Evolutionary conservation across 1,140 invertebrate species (phyloP).

Genomic region (Leptopilina boulardi): DNA sequence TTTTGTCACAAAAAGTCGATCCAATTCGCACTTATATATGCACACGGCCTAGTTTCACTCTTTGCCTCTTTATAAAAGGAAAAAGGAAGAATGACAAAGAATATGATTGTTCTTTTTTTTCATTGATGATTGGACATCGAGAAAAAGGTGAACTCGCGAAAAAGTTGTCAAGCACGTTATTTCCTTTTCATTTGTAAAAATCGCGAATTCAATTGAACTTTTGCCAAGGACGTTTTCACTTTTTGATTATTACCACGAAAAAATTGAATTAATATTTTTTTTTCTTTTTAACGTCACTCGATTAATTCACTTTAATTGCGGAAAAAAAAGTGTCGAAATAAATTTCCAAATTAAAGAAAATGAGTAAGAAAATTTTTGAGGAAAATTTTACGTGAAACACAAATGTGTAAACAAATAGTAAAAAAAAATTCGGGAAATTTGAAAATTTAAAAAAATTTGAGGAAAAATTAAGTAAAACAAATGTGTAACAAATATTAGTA

Average conservation of each 20-base stretch:
- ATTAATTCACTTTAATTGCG: too few species aligned
- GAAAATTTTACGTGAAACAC: too few species aligned
- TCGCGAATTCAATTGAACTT: neutral
- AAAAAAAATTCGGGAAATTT: too few species aligned
- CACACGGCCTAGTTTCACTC: neutral
- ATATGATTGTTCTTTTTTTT: conserved; percentile 30
- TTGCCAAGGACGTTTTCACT: conserved; percentile 5
- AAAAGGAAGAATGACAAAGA: conserved; percentile 49
- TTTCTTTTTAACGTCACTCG: too few species aligned
- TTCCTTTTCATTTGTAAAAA: neutral
- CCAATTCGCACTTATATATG: conserved; percentile 20
- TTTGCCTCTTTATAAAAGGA: conserved; percentile 32
- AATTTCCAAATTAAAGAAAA: too few species aligned
- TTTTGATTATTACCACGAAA: neutral
- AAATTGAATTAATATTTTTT: too few species aligned
- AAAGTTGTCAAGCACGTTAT: conserved; percentile 19
- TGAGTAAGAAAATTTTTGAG: too few species aligned
- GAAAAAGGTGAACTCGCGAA: neutral
- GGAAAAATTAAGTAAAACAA: too few species aligned
- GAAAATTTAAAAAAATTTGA: too few species aligned
- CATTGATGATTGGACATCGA: neutral
- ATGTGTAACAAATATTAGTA: too few species aligned
- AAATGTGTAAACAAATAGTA: too few species aligned
- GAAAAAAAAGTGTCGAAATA: too few species aligned
- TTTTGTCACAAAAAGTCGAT: neutral